phyloP scores from a whole-genome alignment of 2,888 invertebrate genomes.

The Drosophila emarginata region DNA sequence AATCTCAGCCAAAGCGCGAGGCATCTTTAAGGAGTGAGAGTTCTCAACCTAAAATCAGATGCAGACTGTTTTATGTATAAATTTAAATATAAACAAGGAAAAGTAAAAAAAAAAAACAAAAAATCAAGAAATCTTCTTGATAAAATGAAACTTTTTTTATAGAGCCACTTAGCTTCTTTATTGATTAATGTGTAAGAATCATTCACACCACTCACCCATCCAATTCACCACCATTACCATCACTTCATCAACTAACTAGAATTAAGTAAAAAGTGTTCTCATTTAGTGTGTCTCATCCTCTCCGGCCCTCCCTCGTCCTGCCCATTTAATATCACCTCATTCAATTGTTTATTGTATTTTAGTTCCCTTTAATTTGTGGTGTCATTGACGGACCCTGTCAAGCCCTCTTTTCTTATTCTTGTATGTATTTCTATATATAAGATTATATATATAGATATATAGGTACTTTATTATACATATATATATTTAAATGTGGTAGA shows the following conservation, averaged over 20 bases:
- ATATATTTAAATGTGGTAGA: constrained; percentile 43
- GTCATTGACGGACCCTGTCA: background rate
- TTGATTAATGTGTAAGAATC: constrained; percentile 75
- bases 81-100: constrained; percentile 54
- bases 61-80: constrained; percentile 74
- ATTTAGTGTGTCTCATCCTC: background rate
- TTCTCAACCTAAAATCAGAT: constrained; percentile 35
- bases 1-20: constrained; percentile 90
- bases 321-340: background rate
- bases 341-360: constrained; percentile 9
- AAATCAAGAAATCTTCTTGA: too few relatives aligned
- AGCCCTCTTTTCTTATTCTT: constrained; percentile 7
- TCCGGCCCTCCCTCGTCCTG: background rate
- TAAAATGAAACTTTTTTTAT: constrained; percentile 34
- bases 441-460: constrained; percentile 46
- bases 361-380: constrained; percentile 27
- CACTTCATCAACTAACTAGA: background rate
- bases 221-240: background rate
- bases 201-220: constrained; percentile 21
- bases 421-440: constrained; percentile 66
- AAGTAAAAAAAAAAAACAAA: constrained; percentile 40
- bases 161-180: constrained; percentile 61
- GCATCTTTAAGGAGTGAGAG: constrained; percentile 83
- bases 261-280: constrained; percentile 13
- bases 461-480: constrained; percentile 40